phyloP scores from a whole-genome alignment of 2,113 vertebrate species.

The Etia nguti region DNA sequence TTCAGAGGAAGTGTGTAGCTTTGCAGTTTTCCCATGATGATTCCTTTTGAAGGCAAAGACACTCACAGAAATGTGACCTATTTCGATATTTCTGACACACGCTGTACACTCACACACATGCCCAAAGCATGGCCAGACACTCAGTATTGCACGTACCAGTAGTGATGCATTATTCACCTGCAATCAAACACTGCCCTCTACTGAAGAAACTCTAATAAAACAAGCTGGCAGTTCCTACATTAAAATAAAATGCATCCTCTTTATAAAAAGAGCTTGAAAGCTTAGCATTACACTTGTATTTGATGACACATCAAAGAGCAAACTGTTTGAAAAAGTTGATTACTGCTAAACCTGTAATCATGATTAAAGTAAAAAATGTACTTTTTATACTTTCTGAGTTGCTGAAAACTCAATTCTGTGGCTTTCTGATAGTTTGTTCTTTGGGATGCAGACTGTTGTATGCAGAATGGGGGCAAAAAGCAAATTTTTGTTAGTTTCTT shows the following conservation, averaged over 20 bases:
- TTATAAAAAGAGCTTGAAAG: background rate
- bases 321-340: background rate
- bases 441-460: background rate
- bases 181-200: conserved; percentile 56
- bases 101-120: background rate
- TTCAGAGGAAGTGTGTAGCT: background rate
- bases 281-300: background rate
- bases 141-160: background rate
- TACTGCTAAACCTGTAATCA: background rate
- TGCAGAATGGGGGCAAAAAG: background rate
- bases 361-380: background rate
- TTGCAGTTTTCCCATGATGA: background rate
- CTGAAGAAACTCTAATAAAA: conserved; percentile 8
- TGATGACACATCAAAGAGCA: background rate
- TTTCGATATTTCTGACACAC: conserved; percentile 52
- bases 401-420: too few relatives aligned
- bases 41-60: background rate
- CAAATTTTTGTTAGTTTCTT: background rate
- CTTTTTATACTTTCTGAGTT: background rate
- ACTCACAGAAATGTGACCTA: conserved; percentile 22
- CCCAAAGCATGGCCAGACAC: background rate
- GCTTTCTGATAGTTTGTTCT: background rate
- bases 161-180: background rate
- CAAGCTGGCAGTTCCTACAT: background rate
- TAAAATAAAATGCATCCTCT: background rate